Conservation (phyloP, 2,113 vertebrate genomes). For the Cheilinus undulatus region DNA sequence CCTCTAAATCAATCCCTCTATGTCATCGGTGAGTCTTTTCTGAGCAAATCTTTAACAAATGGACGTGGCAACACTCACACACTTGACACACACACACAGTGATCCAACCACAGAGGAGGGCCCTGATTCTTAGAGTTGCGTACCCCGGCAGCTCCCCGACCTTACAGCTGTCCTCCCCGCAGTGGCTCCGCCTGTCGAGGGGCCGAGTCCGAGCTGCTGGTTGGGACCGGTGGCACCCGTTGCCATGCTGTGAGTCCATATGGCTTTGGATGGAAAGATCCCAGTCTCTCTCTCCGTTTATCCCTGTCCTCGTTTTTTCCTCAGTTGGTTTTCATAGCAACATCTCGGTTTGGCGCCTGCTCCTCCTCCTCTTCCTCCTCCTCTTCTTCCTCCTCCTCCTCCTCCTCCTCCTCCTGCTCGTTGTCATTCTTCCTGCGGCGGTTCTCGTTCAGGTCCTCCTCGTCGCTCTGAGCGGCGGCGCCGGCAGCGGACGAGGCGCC, state of each 20-base stretch:
- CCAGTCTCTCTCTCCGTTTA: slow-evolving; percentile 52
- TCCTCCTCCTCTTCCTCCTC: slow-evolving; percentile 83
- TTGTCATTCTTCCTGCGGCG: slow-evolving; percentile 89
- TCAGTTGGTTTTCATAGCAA: slow-evolving; percentile 97
- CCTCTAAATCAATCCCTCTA: slow-evolving; percentile 9
- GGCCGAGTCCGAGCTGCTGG: slow-evolving; percentile 42
- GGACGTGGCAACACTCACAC: slow-evolving; percentile 41
- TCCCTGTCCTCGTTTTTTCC: slow-evolving; percentile 28
- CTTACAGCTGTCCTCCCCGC: slow-evolving; percentile 32
- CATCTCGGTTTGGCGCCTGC: slow-evolving; percentile 89
- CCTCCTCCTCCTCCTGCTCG: slow-evolving; percentile 88
- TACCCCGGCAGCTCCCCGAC: slow-evolving; percentile 51
- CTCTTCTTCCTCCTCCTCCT: slow-evolving; percentile 84
- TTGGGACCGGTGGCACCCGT: slow-evolving; percentile 45
- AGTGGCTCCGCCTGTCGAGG: slow-evolving; percentile 44
- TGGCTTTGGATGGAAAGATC: slow-evolving; percentile 88
- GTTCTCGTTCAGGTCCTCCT: slow-evolving; percentile 91
- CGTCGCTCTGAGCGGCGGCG: slow-evolving; percentile 63
- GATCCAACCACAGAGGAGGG: slow-evolving; percentile 73
- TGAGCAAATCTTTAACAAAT: slow-evolving; percentile 46
- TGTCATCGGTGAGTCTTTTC: slow-evolving; percentile 36
- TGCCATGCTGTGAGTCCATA: slow-evolving; percentile 84
- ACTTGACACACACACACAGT: slow-evolving; percentile 45
- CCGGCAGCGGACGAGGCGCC: slow-evolving; percentile 15
- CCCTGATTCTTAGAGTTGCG: slow-evolving; percentile 63